phyloP scores from a whole-genome alignment of 1,140 invertebrate species.

The Eueides isabella region DNA sequence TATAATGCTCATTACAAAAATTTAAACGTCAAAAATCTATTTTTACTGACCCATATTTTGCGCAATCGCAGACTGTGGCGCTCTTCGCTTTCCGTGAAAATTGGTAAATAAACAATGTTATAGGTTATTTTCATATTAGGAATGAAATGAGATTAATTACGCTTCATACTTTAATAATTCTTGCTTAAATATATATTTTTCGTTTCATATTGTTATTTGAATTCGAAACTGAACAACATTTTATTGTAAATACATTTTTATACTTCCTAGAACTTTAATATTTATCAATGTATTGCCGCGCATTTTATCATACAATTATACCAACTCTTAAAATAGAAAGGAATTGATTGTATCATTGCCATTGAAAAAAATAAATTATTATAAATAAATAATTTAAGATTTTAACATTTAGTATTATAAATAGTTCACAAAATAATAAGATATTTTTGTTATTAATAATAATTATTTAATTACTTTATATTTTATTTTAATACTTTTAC shows the following conservation, averaged over 20 bases:
- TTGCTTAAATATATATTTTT: not conserved
- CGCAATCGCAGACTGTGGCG: not conserved
- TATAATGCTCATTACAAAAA: not conserved
- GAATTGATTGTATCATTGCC: not conserved
- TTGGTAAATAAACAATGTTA: conserved; percentile 6
- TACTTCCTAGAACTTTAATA: not conserved
- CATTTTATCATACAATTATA: not conserved
- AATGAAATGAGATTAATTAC: not conserved
- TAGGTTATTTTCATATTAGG: not conserved
- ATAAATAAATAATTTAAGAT: not conserved
- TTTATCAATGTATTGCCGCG: not conserved
- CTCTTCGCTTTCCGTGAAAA: not conserved
- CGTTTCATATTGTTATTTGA: not conserved
- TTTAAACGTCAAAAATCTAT: not conserved
- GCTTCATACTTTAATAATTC: not conserved
- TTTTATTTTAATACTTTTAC: not conserved
- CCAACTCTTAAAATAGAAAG: not conserved
- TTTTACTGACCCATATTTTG: not conserved
- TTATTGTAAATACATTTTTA: not conserved
- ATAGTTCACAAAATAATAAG: not conserved
- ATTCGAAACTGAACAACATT: not conserved
- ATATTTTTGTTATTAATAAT: not conserved
- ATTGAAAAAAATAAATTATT: not conserved
- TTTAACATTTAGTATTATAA: not conserved
- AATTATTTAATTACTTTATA: not conserved